Evolutionary conservation across 2,888 invertebrate genomes (phyloP).

Genomic region (Pimpla rufipes): DNA sequence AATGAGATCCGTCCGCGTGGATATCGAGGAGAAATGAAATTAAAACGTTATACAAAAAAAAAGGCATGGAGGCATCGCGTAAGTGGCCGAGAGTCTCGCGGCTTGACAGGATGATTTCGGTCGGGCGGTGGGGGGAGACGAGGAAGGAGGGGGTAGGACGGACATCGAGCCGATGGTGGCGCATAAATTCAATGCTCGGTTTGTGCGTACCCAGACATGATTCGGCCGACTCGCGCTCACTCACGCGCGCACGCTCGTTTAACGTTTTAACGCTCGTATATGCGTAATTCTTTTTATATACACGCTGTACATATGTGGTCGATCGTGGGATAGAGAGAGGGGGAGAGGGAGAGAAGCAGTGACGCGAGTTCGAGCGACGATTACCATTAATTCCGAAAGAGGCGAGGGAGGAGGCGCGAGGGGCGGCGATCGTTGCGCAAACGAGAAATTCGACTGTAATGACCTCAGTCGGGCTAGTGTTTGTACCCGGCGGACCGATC

Average conservation of each 20-base stretch:
- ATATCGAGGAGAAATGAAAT: constrained; percentile 48
- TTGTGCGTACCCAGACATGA: constrained; percentile 43
- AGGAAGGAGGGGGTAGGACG: neutral
- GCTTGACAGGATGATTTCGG: constrained; percentile 15
- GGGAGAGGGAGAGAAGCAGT: neutral
- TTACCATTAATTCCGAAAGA: constrained; percentile 72
- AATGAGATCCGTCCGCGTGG: constrained; percentile 35
- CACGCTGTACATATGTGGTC: neutral
- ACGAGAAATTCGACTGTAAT: constrained; percentile 76
- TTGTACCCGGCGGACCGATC: constrained; percentile 40
- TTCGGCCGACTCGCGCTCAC: constrained; percentile 31
- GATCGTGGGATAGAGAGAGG: neutral
- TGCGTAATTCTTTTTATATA: constrained; percentile 8
- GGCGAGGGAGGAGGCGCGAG: constrained; percentile 19
- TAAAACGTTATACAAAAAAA: constrained; percentile 41
- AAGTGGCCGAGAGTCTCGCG: constrained; percentile 44
- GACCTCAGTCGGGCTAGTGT: constrained; percentile 67
- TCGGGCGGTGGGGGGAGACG: neutral
- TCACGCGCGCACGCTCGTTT: constrained; percentile 55
- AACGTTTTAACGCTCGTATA: constrained; percentile 37
- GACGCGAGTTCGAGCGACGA: constrained; percentile 60
- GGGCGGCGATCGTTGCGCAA: constrained; percentile 73
- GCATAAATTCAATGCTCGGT: constrained; percentile 60
- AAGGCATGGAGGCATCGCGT: constrained; percentile 40
- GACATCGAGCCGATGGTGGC: constrained; percentile 38